Conservation (phyloP, 2,113 vertebrate species). For the Ophthalmolycus amberensis region DNA sequence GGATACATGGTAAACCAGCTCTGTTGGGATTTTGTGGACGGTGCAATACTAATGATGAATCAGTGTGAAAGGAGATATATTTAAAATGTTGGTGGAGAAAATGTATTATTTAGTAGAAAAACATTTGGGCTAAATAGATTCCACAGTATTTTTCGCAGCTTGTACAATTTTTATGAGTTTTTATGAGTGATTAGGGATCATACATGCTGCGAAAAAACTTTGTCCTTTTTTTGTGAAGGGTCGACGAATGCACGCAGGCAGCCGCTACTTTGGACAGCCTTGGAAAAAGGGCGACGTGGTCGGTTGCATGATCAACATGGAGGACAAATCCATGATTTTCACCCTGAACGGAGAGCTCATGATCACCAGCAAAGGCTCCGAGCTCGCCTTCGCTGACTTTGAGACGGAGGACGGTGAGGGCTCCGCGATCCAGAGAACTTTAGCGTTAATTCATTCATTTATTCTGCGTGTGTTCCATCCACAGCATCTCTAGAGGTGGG, state of each 20-base stretch:
- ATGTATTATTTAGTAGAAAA: neutral
- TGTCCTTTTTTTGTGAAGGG: conserved; percentile 81
- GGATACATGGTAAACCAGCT: conserved; percentile 89
- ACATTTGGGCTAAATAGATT: too few species aligned
- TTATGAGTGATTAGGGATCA: neutral
- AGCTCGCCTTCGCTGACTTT: conserved; percentile 96
- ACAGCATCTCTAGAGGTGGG: conserved; percentile 5
- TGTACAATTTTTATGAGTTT: neutral
- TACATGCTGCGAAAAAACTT: neutral
- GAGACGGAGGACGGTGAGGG: conserved; percentile 91
- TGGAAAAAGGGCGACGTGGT: conserved; percentile 96
- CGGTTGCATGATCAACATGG: conserved; percentile 98
- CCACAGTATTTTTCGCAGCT: neutral
- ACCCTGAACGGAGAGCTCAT: conserved; percentile 97
- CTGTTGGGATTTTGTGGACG: too few species aligned
- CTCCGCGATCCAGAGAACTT: conserved; percentile 3
- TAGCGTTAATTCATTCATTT: conserved; percentile 21
- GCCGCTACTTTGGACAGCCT: conserved; percentile 91
- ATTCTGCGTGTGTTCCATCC: conserved; percentile 19
- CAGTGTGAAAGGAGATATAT: neutral
- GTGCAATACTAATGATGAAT: neutral
- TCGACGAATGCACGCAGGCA: conserved; percentile 93
- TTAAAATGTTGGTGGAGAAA: neutral
- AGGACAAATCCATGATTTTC: conserved; percentile 98
- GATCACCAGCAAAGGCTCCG: conserved; percentile 95